Base-by-base conservation (phyloP, 2,113 vertebrate genomes). In the Cebus imitator region DNA sequence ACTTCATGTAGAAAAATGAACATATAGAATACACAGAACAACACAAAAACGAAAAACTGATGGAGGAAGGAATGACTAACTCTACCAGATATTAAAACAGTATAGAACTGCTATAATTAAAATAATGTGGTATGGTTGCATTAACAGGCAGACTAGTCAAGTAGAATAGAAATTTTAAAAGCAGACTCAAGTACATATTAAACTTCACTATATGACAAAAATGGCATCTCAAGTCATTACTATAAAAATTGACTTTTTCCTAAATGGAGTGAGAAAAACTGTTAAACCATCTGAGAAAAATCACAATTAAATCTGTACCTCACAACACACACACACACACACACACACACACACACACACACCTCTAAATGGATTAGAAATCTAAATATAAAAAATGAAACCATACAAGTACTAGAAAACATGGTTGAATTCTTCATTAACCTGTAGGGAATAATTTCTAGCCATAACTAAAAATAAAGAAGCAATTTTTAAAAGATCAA, bases 1-100 rank as follows among this genome's bases (percentile, higher is more conserved):
- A 76, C 48, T 96, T n/a, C n/a, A 78, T 45, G 16, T 83, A n/a
- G 12, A 88, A 94, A 94, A 52, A 27, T 40, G 78, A 93, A 68
- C 27, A 73, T 13, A 0, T 14, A 48, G 70, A 83, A 88, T 57
- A 76, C 23, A 83, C 13, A 84, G 45, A 35, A 48, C 87, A 92
- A 81, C 64, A 81, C 75, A n/a, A 81, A 87, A 73, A 66, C 0
- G 23, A 81, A 87, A 82, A 87, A 13, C 18, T 55, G n/a, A 64
- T 25, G 23, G 45, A 86, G 7, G 10, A 6, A 87, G 57, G 48
- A 3, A 57, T 32, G 2, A 87, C 45, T 75, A 82, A 73, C 43
- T 37, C 70, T 72, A 73, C 16, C n/a, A 90, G 58, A 45, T 14
- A 79, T 48, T 85, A 85, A 91, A 95, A 58, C 35, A 70, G 32